Evolutionary conservation across 2,113 vertebrate species (phyloP).

Genomic region (Asarcornis scutulata): DNA sequence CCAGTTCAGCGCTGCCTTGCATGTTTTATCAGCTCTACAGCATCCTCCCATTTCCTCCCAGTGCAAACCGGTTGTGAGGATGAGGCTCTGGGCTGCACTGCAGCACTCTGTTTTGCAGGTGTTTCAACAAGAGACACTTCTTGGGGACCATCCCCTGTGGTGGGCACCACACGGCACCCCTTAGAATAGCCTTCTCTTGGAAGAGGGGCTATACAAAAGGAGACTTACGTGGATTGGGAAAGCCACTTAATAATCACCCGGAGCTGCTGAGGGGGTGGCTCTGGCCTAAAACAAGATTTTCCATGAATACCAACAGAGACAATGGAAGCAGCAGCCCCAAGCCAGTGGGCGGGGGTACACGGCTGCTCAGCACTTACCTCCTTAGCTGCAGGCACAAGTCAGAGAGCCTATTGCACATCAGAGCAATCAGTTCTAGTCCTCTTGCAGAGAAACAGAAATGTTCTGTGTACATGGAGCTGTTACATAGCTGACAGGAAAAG

Average conservation of each 20-base stretch:
- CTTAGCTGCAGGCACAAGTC: background rate
- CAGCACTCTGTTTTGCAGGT: fast-evolving
- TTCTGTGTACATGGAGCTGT: fast-evolving
- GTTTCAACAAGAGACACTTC: background rate
- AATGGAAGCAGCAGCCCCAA: background rate
- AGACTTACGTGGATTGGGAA: background rate
- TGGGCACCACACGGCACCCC: background rate
- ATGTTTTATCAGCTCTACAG: fast-evolving
- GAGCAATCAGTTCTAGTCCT: background rate
- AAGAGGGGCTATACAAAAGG: fast-evolving
- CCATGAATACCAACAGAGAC: background rate
- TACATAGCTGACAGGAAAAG: background rate
- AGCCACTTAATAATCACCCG: background rate
- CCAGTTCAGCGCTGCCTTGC: background rate
- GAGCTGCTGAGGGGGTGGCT: background rate
- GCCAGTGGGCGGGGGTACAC: background rate
- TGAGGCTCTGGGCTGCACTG: background rate
- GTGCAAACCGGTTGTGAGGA: background rate
- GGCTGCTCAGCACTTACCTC: background rate
- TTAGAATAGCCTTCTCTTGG: background rate
- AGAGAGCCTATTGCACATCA: background rate
- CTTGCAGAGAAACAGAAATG: background rate
- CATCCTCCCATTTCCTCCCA: background rate
- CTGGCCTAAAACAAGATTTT: background rate
- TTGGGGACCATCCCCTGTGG: fast-evolving